Evolutionary conservation across 2,797 vertebrate genomes (phyloP).

Genomic region (Holocentrus rufus): DNA sequence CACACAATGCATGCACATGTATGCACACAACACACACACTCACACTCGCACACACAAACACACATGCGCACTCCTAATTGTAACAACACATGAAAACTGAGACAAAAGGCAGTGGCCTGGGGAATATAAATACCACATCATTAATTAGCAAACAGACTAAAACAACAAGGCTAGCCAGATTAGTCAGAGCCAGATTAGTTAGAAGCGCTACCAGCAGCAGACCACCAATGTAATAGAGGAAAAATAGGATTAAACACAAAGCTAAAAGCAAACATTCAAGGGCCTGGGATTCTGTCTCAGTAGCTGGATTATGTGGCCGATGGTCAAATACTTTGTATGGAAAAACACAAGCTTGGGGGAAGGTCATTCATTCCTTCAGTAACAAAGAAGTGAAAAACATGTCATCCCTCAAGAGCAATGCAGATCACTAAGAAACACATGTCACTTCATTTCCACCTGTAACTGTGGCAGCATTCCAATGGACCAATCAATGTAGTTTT

Average conservation of each 20-base stretch:
- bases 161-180: slow-evolving; percentile 55
- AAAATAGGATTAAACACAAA: slow-evolving; percentile 64
- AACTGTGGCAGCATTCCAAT: too few relatives aligned
- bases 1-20: too few relatives aligned
- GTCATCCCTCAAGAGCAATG: too few relatives aligned
- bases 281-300: slow-evolving; percentile 19
- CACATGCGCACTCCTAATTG: neutral
- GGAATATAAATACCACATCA: slow-evolving; percentile 43
- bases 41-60: neutral
- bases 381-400: neutral
- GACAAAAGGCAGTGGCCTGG: slow-evolving; percentile 31
- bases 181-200: slow-evolving; percentile 55
- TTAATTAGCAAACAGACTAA: slow-evolving; percentile 67
- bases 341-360: slow-evolving; percentile 16
- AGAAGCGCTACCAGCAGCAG: slow-evolving; percentile 28
- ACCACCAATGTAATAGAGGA: slow-evolving; percentile 50
- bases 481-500: too few relatives aligned
- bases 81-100: slow-evolving; percentile 29
- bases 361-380: slow-evolving; percentile 23
- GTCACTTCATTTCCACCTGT: too few relatives aligned
- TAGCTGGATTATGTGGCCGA: slow-evolving; percentile 27
- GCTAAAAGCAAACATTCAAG: slow-evolving; percentile 55
- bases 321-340: slow-evolving; percentile 21
- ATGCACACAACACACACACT: too few relatives aligned
- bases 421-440: too few relatives aligned